These are phyloP conservation scores for Hippotragus niger DNA, from an alignment of 2,113 vertebrate genomes.

Conservation along the genomic window DNA sequence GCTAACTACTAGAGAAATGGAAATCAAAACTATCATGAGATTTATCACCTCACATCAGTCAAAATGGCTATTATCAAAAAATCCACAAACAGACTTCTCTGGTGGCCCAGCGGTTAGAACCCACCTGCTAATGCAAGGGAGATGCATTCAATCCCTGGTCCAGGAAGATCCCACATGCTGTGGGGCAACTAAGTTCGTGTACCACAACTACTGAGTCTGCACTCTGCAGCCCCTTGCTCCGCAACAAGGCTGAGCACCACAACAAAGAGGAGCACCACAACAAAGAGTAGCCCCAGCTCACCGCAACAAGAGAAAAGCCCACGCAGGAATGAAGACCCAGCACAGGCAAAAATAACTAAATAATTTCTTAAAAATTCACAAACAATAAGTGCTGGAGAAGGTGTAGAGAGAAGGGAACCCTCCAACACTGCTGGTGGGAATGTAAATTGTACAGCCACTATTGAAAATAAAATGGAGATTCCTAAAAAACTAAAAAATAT, in stretches of 20 bases:
- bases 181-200: not conserved
- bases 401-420: not conserved
- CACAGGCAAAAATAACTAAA: not conserved
- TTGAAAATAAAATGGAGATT: not conserved
- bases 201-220: not conserved
- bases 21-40: not conserved
- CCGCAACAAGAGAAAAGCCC: not conserved
- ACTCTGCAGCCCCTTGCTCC: not conserved
- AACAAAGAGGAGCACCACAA: not conserved
- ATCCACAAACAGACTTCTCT: not conserved
- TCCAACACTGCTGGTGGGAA: not conserved
- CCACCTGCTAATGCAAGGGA: not conserved
- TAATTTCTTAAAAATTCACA: not conserved
- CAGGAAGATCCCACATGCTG: not conserved
- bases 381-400: not conserved
- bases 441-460: not conserved
- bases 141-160: not conserved
- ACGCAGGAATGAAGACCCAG: not conserved
- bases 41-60: not conserved
- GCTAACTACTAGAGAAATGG: not conserved
- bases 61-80: not conserved
- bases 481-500: not conserved
- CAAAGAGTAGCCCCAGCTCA: not conserved
- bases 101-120: not conserved
- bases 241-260: not conserved